Conservation (phyloP, 2,888 invertebrate species). For the Dioctria rufipes region DNA sequence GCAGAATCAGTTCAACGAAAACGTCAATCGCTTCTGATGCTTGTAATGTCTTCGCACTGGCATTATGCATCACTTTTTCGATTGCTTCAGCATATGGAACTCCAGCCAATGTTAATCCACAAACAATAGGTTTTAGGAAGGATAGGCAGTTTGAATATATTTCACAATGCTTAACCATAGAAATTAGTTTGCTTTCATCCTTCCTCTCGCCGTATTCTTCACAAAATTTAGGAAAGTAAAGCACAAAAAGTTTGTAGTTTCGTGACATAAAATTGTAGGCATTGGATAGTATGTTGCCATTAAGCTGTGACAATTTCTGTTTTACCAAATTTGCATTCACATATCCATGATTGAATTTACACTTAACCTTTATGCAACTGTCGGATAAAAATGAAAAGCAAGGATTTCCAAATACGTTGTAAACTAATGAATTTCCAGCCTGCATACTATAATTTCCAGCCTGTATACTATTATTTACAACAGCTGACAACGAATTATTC, state of each 20-base stretch:
- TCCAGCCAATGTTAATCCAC: background rate
- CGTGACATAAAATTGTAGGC: slow-evolving; percentile 9
- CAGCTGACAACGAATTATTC: too few relatives aligned
- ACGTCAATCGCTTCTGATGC: slow-evolving; percentile 12
- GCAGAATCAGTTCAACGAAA: slow-evolving; percentile 23
- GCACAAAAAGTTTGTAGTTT: background rate
- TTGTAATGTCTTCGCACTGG: background rate
- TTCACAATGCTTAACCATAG: slow-evolving; percentile 10
- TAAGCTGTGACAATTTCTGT: background rate
- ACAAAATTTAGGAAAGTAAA: slow-evolving; percentile 26
- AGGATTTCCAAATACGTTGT: background rate
- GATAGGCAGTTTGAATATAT: background rate
- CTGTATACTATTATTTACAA: too few relatives aligned
- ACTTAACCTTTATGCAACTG: background rate
- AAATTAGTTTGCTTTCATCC: background rate
- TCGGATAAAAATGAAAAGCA: slow-evolving; percentile 2
- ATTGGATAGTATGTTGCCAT: background rate
- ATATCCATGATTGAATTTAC: slow-evolving; percentile 13
- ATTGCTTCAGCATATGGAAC: background rate
- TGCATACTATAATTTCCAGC: too few relatives aligned
- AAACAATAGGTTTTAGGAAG: background rate
- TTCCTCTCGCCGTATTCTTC: background rate
- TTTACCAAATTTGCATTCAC: background rate
- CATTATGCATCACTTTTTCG: background rate
- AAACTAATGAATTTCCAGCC: background rate